These are phyloP conservation scores for Endotricha flammealis DNA, from an alignment of 2,888 invertebrate genomes.

Conservation along the genomic window DNA sequence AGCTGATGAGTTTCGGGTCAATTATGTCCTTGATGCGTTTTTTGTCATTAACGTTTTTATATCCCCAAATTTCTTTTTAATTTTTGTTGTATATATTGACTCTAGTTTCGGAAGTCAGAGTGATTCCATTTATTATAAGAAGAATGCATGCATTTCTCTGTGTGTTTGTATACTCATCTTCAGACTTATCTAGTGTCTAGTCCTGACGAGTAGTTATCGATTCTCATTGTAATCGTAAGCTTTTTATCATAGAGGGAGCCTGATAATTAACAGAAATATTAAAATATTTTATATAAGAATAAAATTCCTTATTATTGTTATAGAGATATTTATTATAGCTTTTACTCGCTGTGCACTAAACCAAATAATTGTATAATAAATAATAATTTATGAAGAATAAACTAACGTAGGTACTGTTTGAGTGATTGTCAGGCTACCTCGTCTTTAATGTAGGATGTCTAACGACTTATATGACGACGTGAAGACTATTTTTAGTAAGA, in stretches of 20 bases:
- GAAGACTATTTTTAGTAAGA: slow-evolving; percentile 24
- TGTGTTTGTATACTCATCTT: slow-evolving; percentile 73
- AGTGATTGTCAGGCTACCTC: slow-evolving; percentile 56
- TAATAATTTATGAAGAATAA: slow-evolving; percentile 29
- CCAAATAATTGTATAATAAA: slow-evolving; percentile 60
- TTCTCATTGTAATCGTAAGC: slow-evolving; percentile 67
- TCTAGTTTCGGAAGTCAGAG: slow-evolving; percentile 62
- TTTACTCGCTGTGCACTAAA: slow-evolving; percentile 64
- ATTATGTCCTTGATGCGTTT: too few relatives aligned
- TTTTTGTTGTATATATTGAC: slow-evolving; percentile 63
- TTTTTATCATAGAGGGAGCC: slow-evolving; percentile 55
- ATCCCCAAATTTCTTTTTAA: slow-evolving; percentile 15
- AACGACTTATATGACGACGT: slow-evolving; percentile 21
- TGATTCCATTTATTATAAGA: slow-evolving; percentile 77
- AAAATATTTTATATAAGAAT: not conserved
- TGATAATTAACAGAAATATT: slow-evolving; percentile 35
- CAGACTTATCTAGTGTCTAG: slow-evolving; percentile 69
- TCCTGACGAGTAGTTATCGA: slow-evolving; percentile 66
- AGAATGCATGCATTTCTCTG: slow-evolving; percentile 76
- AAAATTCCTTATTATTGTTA: slow-evolving; percentile 20
- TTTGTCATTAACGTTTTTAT: too few relatives aligned
- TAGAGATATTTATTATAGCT: slow-evolving; percentile 32
- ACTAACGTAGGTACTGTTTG: slow-evolving; percentile 23
- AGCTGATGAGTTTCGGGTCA: too few relatives aligned
- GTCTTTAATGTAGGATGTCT: slow-evolving; percentile 24